These are phyloP conservation scores for Muscicapa comitata DNA, from an alignment of 2,797 vertebrate species.

Conservation along the genomic window DNA sequence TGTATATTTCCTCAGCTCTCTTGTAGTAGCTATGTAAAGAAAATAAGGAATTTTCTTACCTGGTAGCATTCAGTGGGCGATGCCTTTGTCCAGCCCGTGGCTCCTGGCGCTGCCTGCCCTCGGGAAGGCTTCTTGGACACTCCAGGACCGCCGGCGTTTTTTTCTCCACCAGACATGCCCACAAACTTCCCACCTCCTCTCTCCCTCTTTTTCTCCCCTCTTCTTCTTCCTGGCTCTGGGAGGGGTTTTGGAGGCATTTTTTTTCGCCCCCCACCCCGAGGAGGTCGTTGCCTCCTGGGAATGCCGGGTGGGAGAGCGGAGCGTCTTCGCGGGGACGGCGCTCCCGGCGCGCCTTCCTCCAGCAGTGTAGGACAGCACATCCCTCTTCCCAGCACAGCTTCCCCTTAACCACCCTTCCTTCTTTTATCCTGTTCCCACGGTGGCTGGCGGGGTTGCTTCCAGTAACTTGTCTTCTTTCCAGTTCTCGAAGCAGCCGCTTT, in stretches of 20 bases:
- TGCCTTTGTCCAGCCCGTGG: neutral
- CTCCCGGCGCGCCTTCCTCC: neutral
- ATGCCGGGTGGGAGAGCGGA: neutral
- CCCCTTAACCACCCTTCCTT: neutral
- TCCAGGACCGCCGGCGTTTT: neutral
- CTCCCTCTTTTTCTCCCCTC: neutral
- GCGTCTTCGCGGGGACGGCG: neutral
- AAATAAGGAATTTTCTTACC: slow-evolving; percentile 47
- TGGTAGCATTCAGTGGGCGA: neutral
- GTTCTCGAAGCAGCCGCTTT: slow-evolving; percentile 40
- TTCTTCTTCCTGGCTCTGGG: neutral
- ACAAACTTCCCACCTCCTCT: neutral
- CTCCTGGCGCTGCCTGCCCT: neutral
- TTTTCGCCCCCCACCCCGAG: neutral
- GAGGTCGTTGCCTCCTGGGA: neutral
- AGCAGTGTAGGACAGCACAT: neutral
- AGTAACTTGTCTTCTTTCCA: slow-evolving; percentile 56
- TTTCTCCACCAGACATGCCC: neutral
- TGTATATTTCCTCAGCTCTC: slow-evolving; percentile 50
- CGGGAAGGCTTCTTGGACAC: neutral
- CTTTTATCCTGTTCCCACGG: neutral
- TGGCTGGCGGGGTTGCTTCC: slow-evolving; percentile 15
- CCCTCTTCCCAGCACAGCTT: neutral
- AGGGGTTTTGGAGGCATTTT: neutral
- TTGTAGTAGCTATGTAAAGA: slow-evolving; percentile 29